A percentile compares a stretch with the other conserved stretches of the same genome.
Evolutionary conservation across 2,797 vertebrate species (phyloP).

Genomic region (Nannoperca obscura): DNA sequence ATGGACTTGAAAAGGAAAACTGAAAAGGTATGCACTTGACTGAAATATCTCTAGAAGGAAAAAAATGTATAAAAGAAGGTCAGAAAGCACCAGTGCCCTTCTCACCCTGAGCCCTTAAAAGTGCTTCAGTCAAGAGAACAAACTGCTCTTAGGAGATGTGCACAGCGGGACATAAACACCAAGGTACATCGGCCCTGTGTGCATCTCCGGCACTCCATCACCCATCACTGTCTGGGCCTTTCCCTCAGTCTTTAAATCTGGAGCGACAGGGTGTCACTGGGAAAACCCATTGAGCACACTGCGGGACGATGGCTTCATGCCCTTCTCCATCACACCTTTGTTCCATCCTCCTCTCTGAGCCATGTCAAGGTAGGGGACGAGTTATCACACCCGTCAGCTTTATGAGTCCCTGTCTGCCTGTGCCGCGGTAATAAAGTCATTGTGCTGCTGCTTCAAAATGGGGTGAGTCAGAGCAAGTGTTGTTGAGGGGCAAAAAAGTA

Average conservation of each 20-base stretch:
- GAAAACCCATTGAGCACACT: conserved; percentile 68
- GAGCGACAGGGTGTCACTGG: conserved; percentile 71
- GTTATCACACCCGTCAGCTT: conserved; percentile 82
- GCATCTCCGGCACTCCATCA: conserved; percentile 60
- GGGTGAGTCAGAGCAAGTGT: conserved; percentile 73
- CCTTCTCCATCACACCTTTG: conserved; percentile 80
- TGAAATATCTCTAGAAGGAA: neutral
- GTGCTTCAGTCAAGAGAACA: conserved; percentile 48
- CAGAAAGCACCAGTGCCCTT: conserved; percentile 12
- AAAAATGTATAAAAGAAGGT: conserved; percentile 11
- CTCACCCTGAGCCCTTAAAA: conserved; percentile 44
- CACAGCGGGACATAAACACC: conserved; percentile 49
- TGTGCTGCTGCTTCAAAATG: conserved; percentile 73
- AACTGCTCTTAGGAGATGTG: conserved; percentile 39
- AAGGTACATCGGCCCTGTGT: conserved; percentile 40
- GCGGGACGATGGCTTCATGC: conserved; percentile 72
- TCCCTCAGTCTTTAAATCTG: conserved; percentile 69
- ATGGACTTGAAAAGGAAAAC: conserved; percentile 23
- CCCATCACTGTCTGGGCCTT: conserved; percentile 60
- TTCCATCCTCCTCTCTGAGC: conserved; percentile 71
- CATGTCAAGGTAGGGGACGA: conserved; percentile 77
- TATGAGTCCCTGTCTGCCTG: conserved; percentile 80
- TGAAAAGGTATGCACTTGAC: neutral
- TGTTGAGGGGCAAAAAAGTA: conserved; percentile 56
- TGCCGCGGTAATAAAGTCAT: conserved; percentile 77